These are phyloP conservation scores for Phlogophora meticulosa DNA, from an alignment of 2,888 invertebrate genomes.

Conservation along the genomic window DNA sequence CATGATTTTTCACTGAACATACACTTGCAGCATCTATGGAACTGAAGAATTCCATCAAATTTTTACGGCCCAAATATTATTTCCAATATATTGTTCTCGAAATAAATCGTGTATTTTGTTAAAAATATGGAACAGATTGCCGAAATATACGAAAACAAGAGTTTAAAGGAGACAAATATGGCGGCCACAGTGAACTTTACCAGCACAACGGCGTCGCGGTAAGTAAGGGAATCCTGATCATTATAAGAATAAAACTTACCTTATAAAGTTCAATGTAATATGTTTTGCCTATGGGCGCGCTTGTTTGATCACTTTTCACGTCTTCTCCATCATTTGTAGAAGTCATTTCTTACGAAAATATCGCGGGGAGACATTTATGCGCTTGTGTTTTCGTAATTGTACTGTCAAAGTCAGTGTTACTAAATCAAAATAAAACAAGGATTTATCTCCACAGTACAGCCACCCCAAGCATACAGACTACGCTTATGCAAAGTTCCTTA, in stretches of 20 bases:
- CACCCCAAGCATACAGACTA: constrained; percentile 12
- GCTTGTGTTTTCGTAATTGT: constrained; percentile 90
- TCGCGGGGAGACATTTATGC: constrained; percentile 91
- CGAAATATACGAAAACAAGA: constrained; percentile 87
- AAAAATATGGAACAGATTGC: constrained; percentile 62
- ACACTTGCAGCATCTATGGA: constrained; percentile 42
- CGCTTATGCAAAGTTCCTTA: background rate
- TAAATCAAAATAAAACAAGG: constrained; percentile 51
- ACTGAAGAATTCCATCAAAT: constrained; percentile 11
- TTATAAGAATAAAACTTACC: constrained; percentile 83
- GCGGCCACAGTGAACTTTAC: constrained; percentile 87
- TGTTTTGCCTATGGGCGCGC: constrained; percentile 87
- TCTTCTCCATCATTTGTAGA: constrained; percentile 91
- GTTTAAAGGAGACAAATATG: constrained; percentile 87
- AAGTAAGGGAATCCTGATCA: constrained; percentile 66
- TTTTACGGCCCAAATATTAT: constrained; percentile 1
- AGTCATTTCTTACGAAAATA: constrained; percentile 91
- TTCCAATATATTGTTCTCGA: constrained; percentile 11
- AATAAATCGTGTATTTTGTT: constrained; percentile 31
- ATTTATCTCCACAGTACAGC: constrained; percentile 2
- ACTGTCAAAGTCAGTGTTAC: constrained; percentile 88
- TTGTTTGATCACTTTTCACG: constrained; percentile 89
- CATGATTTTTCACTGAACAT: constrained; percentile 51
- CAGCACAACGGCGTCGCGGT: constrained; percentile 86
- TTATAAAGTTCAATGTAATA: constrained; percentile 89